Percentiles rank a stretch among this genome's conserved stretches.
Evolutionary conservation across 2,888 invertebrate species (phyloP).

Genomic region (Reticulitermes lucifugus): DNA sequence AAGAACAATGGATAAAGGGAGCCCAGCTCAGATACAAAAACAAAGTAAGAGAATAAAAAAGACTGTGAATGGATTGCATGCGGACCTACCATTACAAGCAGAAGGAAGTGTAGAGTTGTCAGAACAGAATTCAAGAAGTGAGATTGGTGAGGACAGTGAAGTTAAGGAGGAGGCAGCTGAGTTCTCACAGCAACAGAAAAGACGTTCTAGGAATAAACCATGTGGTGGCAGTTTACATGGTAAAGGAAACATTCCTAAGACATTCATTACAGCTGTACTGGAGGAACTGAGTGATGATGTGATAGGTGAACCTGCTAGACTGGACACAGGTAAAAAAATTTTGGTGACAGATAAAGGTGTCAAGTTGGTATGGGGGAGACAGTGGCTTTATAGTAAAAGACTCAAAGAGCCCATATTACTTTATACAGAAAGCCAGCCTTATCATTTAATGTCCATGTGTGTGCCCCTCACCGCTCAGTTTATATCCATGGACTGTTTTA

Average conservation of each 20-base stretch:
- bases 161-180: too few species aligned
- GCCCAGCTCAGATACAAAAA: not conserved
- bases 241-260: not conserved
- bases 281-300: conserved; percentile 24
- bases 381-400: too few species aligned
- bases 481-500: too few species aligned
- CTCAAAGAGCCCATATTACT: too few species aligned
- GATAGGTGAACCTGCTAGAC: conserved; percentile 4
- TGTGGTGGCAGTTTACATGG: not conserved
- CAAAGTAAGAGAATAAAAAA: not conserved
- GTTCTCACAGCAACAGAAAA: not conserved
- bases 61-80: not conserved
- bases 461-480: too few species aligned
- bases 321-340: not conserved
- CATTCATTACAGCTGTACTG: conserved; percentile 22
- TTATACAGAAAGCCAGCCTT: too few species aligned
- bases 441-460: too few species aligned
- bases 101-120: not conserved
- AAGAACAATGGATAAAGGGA: not conserved
- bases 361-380: too few species aligned
- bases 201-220: not conserved
- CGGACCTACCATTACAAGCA: not conserved
- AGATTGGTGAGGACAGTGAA: not conserved
- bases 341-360: too few species aligned
- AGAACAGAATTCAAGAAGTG: not conserved